Base-by-base conservation (phyloP, 1,140 invertebrate species). In the Drosophila lacertosa region DNA sequence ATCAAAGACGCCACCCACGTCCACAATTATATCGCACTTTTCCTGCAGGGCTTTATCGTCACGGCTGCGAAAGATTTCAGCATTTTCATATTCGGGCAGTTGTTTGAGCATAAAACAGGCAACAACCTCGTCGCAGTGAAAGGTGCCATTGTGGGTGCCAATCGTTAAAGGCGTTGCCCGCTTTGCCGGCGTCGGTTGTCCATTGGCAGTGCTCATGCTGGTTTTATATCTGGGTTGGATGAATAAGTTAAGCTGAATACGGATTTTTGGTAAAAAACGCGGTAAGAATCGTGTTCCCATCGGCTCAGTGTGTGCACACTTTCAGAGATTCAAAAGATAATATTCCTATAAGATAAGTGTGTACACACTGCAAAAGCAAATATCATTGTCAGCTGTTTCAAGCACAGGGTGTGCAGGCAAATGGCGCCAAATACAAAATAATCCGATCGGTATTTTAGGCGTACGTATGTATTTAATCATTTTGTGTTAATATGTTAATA, bases 91-190 rank as follows among this genome's bases (percentile, higher is more conserved):
- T 74, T 95, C 91, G 0, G 96, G 96, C 3, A 99, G 91, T 48
- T 93, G 91, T 91, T 96, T 97, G 0, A 99, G 92, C 94, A 99
- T 94, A 79, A 94, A 97, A 91, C 97, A 98, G 3, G 97, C 98
- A 10, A 99, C 92, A 0, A 89, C 97, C 92, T 99, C 98, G 92
- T 99, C 98, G 90, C 97, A 99, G 92, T 99, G 98, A 90, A 99
- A 99, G 0, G 92, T 92, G 0, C 96, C 96, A 92, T 92, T 93
- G 74, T 97, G 96, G 0, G 96, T 97, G 7, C 96, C 96, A 79
- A 97, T 96, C 92, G 88, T 93, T 24, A 81, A 5, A 0, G 81
- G 63, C 2, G 71, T 48, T 3, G 51, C 37, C 0, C 82, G 82
- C 45, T 86, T 86, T 5, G 82, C 48, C 13, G 82, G 77, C 2